Base-by-base conservation (phyloP, 2,888 invertebrate species). In the Deilephila elpenor region DNA sequence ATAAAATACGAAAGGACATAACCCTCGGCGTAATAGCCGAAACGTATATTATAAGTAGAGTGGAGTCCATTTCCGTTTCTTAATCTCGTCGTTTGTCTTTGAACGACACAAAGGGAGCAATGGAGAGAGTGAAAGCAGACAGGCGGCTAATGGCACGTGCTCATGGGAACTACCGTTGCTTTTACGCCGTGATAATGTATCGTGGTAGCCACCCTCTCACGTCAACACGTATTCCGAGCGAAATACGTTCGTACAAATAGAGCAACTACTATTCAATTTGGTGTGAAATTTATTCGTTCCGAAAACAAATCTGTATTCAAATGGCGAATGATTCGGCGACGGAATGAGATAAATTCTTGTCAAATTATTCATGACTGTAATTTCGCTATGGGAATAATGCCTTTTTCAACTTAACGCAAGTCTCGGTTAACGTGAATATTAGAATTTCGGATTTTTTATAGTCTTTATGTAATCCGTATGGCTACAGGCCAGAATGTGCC, bases 51-150 rank as follows among this genome's bases (percentile, higher is more conserved):
- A 56, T 44, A 37, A 20, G 32, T 32, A 29, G 44, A 62, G 73
- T 78, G 81, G 80, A 85, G 84, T 86, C 87, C 86, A 86, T 89
- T 89, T 86, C 85, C 80, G 80, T 77, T 77, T 75, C 79, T 79
- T 86, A 86, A 88, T 86, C 84, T 80, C 80, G 80, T 86, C 88
- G 83, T 89, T 90, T 89, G 84, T 88, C 88, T 89, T 85, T 82
- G 78, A 76, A 78, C 79, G 78, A 83, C 79, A 89, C 89, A 91
- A 90, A 89, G 85, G 85, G 85, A 87, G 86, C 83, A 80, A 78
- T 82, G 83, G 82, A 80, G 78, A 82, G 82, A 80, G 77, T 79
- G 80, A 79, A 81, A 74, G 73, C 79, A 83, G 84, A 83, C 85
- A 82, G 80, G 76, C 80, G 83, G 85, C 88, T 91, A 90, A 91